Evolutionary conservation across 2,113 vertebrate species (phyloP).

Genomic region (Panurus biarmicus): DNA sequence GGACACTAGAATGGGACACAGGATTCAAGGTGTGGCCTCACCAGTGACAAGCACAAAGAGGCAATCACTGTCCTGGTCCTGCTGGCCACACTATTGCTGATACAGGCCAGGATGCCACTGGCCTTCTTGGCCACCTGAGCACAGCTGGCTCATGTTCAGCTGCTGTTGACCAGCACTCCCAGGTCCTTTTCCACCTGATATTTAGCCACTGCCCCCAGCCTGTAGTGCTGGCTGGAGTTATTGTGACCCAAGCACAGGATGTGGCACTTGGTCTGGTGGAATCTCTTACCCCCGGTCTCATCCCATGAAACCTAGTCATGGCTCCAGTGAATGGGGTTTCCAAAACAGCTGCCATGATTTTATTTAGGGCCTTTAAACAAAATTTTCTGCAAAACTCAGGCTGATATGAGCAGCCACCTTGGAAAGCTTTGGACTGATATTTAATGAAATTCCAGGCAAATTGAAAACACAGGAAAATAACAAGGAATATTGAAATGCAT

Average conservation of each 20-base stretch:
- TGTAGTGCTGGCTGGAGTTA: not conserved
- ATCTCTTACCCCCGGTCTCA: not conserved
- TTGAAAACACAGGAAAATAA: not conserved
- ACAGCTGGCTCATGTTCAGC: not conserved
- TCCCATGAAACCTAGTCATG: too few species aligned
- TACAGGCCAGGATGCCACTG: fast-evolving
- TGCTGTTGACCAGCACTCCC: fast-evolving
- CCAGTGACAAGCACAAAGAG: fast-evolving
- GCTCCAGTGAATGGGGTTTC: not conserved
- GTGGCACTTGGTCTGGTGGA: not conserved
- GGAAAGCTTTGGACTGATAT: not conserved
- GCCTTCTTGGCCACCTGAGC: not conserved
- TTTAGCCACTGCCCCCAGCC: not conserved
- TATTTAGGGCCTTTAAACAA: not conserved
- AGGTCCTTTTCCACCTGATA: not conserved
- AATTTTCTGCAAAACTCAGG: not conserved
- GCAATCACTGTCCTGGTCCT: fast-evolving
- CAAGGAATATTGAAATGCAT: not conserved
- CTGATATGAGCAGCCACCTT: not conserved
- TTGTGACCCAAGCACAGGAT: not conserved
- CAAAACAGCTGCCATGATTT: not conserved
- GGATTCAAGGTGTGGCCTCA: fast-evolving
- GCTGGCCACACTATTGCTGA: fast-evolving
- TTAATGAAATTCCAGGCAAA: not conserved
- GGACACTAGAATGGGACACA: not conserved